These are phyloP conservation scores for Pycnomerus fuliginosus DNA, from an alignment of 2,888 invertebrate species.

Conservation along the genomic window DNA sequence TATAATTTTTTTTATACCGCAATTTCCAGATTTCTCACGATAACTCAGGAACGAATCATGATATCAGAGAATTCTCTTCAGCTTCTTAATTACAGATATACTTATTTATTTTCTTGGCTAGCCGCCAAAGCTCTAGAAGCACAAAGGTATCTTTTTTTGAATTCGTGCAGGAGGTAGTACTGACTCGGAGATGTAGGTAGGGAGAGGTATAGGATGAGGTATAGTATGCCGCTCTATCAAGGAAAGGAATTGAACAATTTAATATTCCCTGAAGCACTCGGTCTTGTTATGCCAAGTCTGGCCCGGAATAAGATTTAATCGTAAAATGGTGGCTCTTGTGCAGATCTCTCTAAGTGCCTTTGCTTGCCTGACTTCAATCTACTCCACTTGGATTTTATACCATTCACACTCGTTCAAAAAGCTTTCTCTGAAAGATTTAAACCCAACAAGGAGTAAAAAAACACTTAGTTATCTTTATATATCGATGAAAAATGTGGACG, in stretches of 20 bases:
- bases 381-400: slow-evolving; percentile 39
- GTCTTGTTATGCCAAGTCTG: slow-evolving; percentile 46
- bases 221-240: slow-evolving; percentile 30
- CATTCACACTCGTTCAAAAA: slow-evolving; percentile 30
- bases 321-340: slow-evolving; percentile 46
- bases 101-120: no score
- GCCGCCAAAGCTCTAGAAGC: no score
- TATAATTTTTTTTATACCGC: no score
- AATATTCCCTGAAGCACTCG: slow-evolving; percentile 47
- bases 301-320: slow-evolving; percentile 47
- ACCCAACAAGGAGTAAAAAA: slow-evolving; percentile 10
- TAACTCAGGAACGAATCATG: no score
- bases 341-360: slow-evolving; percentile 46
- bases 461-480: slow-evolving; percentile 13
- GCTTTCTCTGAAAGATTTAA: slow-evolving; percentile 25
- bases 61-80: no score
- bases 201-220: no score
- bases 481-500: slow-evolving; percentile 5
- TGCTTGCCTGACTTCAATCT: slow-evolving; percentile 41
- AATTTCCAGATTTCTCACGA: no score
- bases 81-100: no score
- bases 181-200: no score
- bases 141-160: no score
- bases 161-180: no score
- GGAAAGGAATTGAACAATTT: slow-evolving; percentile 43